Percentiles rank a stretch among this genome's conserved stretches.
Evolutionary conservation across 2,797 vertebrate genomes (phyloP).

Genomic region (Cynopterus sphinx): DNA sequence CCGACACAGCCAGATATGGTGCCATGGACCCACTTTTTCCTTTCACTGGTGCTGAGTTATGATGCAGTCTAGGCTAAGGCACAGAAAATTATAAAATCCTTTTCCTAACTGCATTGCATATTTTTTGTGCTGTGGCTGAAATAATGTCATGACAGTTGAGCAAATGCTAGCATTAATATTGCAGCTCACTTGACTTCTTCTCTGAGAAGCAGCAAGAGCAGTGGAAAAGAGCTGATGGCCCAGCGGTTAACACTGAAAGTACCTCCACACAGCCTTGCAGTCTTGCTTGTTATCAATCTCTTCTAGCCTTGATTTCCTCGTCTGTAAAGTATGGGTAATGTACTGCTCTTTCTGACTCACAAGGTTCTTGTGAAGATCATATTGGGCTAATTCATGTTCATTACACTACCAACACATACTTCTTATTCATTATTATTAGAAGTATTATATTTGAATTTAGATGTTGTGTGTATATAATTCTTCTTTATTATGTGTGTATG

Average conservation of each 20-base stretch:
- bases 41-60: conserved; percentile 31
- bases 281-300: not conserved
- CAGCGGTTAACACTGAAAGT: not conserved
- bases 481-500: not conserved
- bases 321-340: not conserved
- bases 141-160: not conserved
- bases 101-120: not conserved
- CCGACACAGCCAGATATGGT: conserved; percentile 23
- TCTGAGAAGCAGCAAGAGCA: not conserved
- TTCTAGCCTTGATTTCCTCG: not conserved
- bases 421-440: not conserved
- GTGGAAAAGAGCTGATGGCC: not conserved
- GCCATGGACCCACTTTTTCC: not conserved
- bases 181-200: not conserved
- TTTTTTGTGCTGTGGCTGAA: not conserved
- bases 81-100: not conserved
- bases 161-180: not conserved
- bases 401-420: not conserved
- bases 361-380: not conserved
- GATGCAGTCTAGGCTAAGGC: not conserved
- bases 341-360: not conserved
- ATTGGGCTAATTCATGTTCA: not conserved
- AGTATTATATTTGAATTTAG: conserved; percentile 2
- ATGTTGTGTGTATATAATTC: not conserved
- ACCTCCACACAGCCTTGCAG: fast-evolving